A percentile compares a stretch with the other conserved stretches of the same genome.
Evolutionary conservation across 2,888 invertebrate species (phyloP).

Genomic region (Oegoconia quadripuncta): DNA sequence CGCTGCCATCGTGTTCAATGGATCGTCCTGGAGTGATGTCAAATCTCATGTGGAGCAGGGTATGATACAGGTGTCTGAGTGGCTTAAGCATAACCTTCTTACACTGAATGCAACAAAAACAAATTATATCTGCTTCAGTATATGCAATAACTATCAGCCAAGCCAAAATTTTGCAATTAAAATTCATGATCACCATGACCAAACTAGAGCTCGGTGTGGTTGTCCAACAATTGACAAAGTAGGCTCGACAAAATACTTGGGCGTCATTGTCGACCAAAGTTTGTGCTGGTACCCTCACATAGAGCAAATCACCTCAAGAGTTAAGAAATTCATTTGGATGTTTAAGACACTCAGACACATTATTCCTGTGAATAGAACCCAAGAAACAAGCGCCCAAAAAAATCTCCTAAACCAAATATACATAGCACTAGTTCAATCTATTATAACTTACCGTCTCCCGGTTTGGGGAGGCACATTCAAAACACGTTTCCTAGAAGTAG

Average conservation of each 20-base stretch:
- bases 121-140: neutral
- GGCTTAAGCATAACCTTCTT: conserved; percentile 13
- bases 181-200: neutral
- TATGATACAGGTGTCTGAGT: conserved; percentile 2
- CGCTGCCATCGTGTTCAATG: conserved; percentile 11
- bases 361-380: too few species aligned
- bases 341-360: conserved; percentile 15
- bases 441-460: too few species aligned
- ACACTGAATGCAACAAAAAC: conserved; percentile 16
- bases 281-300: conserved; percentile 12
- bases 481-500: too few species aligned
- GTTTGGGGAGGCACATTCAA: too few species aligned
- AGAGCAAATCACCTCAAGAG: conserved; percentile 1
- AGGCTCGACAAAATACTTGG: conserved; percentile 10
- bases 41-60: conserved; percentile 6
- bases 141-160: neutral
- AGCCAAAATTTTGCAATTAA: neutral
- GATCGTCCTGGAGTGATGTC: conserved; percentile 7
- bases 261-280: conserved; percentile 8
- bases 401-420: too few species aligned
- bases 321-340: conserved; percentile 12
- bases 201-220: neutral
- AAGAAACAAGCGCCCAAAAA: too few species aligned
- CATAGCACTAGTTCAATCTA: too few species aligned
- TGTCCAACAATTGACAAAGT: conserved; percentile 7